These are phyloP conservation scores for Hassar affinis DNA, from an alignment of 2,113 vertebrate species.

Conservation along the genomic window DNA sequence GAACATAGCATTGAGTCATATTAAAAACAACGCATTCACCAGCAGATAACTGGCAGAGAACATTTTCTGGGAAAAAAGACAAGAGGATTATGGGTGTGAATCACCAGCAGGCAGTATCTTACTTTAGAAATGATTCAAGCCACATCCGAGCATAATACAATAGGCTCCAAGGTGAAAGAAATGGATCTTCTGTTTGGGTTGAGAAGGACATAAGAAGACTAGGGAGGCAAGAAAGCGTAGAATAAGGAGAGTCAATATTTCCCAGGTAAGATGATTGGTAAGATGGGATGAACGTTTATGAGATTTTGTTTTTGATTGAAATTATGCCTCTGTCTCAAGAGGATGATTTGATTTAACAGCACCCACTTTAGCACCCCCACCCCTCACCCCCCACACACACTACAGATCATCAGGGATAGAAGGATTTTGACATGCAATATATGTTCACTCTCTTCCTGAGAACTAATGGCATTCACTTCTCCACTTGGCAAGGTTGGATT, in stretches of 20 bases:
- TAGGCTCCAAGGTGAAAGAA: not conserved
- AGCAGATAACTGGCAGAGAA: not conserved
- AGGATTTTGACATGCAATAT: slow-evolving; percentile 64
- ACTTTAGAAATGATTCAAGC: slow-evolving; percentile 9
- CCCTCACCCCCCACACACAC: not conserved
- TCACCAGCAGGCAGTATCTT: not conserved
- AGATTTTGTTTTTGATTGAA: slow-evolving; percentile 75
- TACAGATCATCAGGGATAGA: slow-evolving; percentile 32
- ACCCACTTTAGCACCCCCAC: not conserved
- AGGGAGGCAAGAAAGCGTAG: not conserved
- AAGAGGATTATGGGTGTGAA: not conserved
- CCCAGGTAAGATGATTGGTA: slow-evolving; percentile 64
- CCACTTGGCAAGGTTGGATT: slow-evolving; percentile 63
- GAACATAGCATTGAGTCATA: not conserved
- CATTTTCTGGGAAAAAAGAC: not conserved
- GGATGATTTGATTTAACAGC: slow-evolving; percentile 43
- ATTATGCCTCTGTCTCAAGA: slow-evolving; percentile 62
- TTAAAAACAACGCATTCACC: slow-evolving; percentile 8
- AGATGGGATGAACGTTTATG: slow-evolving; percentile 74
- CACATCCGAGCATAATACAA: not conserved
- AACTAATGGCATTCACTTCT: slow-evolving; percentile 67
- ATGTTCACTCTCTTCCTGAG: slow-evolving; percentile 47
- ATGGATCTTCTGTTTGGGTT: not conserved
- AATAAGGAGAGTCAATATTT: slow-evolving; percentile 49
- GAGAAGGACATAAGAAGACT: not conserved